These are phyloP conservation scores for Acronicta leporina DNA, from an alignment of 2,888 invertebrate species.

Conservation along the genomic window DNA sequence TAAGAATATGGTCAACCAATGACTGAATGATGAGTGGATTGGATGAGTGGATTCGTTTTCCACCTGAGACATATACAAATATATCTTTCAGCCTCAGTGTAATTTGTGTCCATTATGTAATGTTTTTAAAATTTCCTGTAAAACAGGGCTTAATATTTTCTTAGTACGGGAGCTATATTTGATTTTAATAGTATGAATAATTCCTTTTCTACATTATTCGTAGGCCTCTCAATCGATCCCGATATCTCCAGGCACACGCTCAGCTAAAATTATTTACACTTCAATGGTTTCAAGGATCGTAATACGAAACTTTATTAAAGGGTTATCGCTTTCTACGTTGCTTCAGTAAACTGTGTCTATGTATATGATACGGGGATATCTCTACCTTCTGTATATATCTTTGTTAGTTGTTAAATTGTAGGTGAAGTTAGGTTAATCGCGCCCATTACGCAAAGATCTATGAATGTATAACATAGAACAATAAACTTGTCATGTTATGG, in stretches of 20 bases:
- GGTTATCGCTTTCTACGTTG: constrained; percentile 37
- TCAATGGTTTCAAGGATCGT: constrained; percentile 55
- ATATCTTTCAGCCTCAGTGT: too few relatives aligned
- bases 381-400: background rate
- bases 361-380: background rate
- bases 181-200: constrained; percentile 16
- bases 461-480: too few relatives aligned
- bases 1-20: too few relatives aligned
- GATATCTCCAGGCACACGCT: constrained; percentile 42
- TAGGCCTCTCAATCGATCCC: constrained; percentile 36
- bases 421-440: background rate
- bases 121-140: too few relatives aligned
- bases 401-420: background rate
- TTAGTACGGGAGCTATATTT: too few relatives aligned
- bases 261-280: constrained; percentile 49
- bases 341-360: constrained; percentile 20
- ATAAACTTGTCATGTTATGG: too few relatives aligned
- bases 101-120: too few relatives aligned
- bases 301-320: constrained; percentile 52
- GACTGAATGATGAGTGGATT: too few relatives aligned
- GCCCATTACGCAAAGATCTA: background rate
- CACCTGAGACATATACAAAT: too few relatives aligned
- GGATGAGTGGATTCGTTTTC: too few relatives aligned
- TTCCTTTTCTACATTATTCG: constrained; percentile 22
- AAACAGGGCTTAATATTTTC: too few relatives aligned